phyloP scores from a whole-genome alignment of 37 sponge, comb jelly and placozoan species.

The Theonella swinhoei region DNA sequence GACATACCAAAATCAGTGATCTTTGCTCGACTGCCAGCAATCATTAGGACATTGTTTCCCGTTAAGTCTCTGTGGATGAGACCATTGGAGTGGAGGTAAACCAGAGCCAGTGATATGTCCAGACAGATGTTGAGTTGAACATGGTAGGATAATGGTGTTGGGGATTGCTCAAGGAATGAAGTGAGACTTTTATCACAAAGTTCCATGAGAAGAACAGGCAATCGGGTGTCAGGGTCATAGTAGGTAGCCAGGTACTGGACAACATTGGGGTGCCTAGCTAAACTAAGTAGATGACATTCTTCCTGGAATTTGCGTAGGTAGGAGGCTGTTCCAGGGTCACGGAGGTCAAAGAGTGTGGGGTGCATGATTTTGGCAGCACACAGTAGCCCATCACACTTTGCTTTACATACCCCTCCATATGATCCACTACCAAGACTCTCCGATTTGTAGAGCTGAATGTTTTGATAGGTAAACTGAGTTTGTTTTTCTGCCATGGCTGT shows the following conservation, averaged over 20 bases:
- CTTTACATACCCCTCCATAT: slow-evolving; percentile 15
- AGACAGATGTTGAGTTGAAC: background rate
- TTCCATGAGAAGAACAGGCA: slow-evolving; percentile 18
- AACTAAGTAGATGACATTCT: slow-evolving; percentile 3
- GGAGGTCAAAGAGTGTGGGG: background rate
- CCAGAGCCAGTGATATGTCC: slow-evolving; percentile 16
- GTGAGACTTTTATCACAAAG: slow-evolving; percentile 9
- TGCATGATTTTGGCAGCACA: slow-evolving; percentile 10
- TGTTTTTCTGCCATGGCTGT: too few relatives aligned
- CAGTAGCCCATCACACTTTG: slow-evolving; percentile 7
- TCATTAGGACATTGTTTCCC: slow-evolving; percentile 23
- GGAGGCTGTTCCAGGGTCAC: background rate
- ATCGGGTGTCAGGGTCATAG: background rate
- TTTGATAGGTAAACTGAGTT: background rate
- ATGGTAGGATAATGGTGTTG: background rate
- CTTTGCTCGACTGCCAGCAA: background rate
- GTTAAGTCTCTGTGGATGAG: slow-evolving; percentile 21
- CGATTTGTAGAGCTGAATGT: background rate
- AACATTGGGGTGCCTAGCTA: slow-evolving; percentile 4
- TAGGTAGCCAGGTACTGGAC: slow-evolving; percentile 15
- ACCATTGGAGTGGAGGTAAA: slow-evolving; percentile 19
- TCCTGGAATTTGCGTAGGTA: background rate
- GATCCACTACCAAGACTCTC: slow-evolving; percentile 3
- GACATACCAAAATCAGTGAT: slow-evolving; percentile 32
- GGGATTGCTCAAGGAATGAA: slow-evolving; percentile 2